Evolutionary conservation across 2,797 vertebrate genomes (phyloP).

Genomic region (Alauda arvensis): DNA sequence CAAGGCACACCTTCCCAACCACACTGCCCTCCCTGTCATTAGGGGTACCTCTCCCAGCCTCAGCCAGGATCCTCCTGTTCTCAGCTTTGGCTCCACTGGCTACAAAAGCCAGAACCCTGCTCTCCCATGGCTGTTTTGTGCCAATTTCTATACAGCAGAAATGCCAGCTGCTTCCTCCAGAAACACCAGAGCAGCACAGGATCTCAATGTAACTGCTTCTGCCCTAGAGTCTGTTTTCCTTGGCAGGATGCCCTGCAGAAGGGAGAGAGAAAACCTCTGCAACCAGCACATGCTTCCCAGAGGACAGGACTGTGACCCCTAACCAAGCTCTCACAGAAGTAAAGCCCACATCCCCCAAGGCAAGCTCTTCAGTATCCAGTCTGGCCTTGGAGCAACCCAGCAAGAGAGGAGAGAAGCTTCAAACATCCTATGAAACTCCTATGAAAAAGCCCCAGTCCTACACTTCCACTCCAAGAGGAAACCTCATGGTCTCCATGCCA

Average conservation of each 20-base stretch:
- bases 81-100: not conserved
- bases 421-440: not conserved
- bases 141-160: not conserved
- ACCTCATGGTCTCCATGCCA: not conserved
- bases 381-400: not conserved
- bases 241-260: not conserved
- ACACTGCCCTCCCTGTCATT: slow-evolving; percentile 20
- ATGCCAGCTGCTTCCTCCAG: not conserved
- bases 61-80: not conserved
- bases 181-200: not conserved
- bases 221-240: not conserved
- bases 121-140: not conserved
- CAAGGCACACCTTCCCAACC: slow-evolving; percentile 37
- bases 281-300: not conserved
- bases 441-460: not conserved
- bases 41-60: slow-evolving; percentile 9
- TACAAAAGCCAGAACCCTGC: not conserved
- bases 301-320: not conserved
- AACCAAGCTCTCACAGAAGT: not conserved
- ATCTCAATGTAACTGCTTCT: not conserved
- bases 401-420: not conserved
- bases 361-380: not conserved
- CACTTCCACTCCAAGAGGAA: not conserved
- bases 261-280: not conserved
- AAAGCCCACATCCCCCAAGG: not conserved